Base-by-base conservation (phyloP, 2,113 vertebrate species). In the Myotis lucifugus region DNA sequence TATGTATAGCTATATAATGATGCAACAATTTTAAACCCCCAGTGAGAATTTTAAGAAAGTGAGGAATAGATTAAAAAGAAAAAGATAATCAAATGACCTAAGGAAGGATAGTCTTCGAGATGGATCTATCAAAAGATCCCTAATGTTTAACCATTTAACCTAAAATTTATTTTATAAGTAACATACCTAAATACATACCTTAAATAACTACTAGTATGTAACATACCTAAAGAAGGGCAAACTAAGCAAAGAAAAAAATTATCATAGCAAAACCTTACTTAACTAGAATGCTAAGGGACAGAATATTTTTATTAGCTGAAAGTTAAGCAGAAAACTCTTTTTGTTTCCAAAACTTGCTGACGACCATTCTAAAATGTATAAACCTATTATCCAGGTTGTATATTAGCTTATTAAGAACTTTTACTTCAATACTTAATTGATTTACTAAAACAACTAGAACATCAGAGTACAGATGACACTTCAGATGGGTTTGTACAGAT, bases 41-140 rank as follows among this genome's bases (percentile, higher is more conserved):
- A 86, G 3, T 93, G 27, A 95, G 34, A 86, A 91, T 94, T 85
- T 95, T 94, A 86, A 95, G 32, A 74, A 95, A 92, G 23, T 83
- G 56, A 85, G 8, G 8, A 88, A 32, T 37, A 73, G 21, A 74
- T 48, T 85, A 14, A 72, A 84, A 87, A 74, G 37, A 93, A 74
- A 78, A 74, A 46, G 91, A 42, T 18, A 82, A 76, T 48, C 48
- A 93, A 94, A 90, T 61, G n/a, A 89, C 25, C 29, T 15, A 6
- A 94, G 76, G 27, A 85, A 56, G 32, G 40, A 89, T 5, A 76
- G 4, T 1, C 56, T 85, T 74, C 74, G 1, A 76, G 72, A 67
- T 2, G 48, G 13, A 88, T 21, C 40, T 77, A 27, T 37, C 29
- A 79, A 93, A 92, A 97, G 42, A 76, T 70, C 37, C 54, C 29